These are phyloP conservation scores for Erebia epiphron DNA, from an alignment of 2,888 invertebrate species.

Conservation along the genomic window DNA sequence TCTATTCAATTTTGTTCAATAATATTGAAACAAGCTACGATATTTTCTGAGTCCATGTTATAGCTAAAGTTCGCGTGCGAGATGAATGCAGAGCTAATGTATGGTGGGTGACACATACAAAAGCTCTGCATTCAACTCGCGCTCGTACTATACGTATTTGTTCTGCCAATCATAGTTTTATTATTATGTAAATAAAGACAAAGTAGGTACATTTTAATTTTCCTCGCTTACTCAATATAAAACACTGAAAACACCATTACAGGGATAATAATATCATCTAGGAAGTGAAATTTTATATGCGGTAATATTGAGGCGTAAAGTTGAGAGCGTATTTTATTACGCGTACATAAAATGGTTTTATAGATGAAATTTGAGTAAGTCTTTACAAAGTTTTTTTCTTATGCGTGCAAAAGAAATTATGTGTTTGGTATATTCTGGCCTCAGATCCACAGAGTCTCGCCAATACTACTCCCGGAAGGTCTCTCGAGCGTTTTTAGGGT, in stretches of 20 bases:
- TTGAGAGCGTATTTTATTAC: slow-evolving; percentile 18
- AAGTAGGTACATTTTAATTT: not conserved
- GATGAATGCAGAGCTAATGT: too few species aligned
- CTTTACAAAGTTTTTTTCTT: not conserved
- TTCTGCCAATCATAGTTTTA: too few species aligned
- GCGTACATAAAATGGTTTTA: slow-evolving; percentile 19
- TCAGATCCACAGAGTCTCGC: too few species aligned
- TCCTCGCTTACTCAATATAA: not conserved
- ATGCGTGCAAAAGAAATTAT: not conserved
- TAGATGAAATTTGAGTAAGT: slow-evolving; percentile 7
- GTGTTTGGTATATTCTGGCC: not conserved
- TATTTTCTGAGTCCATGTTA: too few species aligned
- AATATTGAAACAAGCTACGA: too few species aligned
- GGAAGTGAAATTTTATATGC: slow-evolving; percentile 15
- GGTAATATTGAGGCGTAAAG: slow-evolving; percentile 4
- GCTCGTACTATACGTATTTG: too few species aligned
- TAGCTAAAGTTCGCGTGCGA: too few species aligned
- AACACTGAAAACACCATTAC: not conserved
- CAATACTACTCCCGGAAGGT: too few species aligned
- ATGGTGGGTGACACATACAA: too few species aligned
- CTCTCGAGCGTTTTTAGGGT: too few species aligned
- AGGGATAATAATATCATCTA: not conserved
- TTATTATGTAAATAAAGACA: not conserved
- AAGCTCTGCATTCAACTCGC: too few species aligned
- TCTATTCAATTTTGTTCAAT: too few species aligned